phyloP scores from a whole-genome alignment of 2,888 invertebrate species.

The Limnephilus marmoratus region DNA sequence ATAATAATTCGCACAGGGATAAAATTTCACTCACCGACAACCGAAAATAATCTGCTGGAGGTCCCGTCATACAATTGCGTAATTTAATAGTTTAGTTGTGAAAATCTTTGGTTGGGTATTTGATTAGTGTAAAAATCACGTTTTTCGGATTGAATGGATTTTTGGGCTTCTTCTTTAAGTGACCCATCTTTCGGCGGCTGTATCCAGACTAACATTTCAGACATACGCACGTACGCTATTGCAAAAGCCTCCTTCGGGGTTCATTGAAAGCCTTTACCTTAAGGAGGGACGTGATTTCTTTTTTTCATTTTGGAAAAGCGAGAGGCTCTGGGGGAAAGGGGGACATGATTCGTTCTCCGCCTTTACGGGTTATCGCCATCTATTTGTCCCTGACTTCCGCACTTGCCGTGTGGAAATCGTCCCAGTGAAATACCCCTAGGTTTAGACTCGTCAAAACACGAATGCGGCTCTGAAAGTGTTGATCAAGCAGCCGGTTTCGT shows the following conservation, averaged over 20 bases:
- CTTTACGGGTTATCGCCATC: conserved; percentile 60
- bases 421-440: conserved; percentile 24
- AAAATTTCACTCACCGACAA: no score
- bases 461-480: neutral
- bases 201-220: conserved; percentile 7
- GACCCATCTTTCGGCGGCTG: neutral
- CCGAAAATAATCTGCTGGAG: neutral
- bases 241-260: conserved; percentile 31
- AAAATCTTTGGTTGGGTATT: neutral
- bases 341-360: conserved; percentile 60
- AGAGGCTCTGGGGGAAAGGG: conserved; percentile 25
- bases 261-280: conserved; percentile 55
- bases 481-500: neutral
- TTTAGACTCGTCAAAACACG: neutral
- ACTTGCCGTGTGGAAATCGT: neutral
- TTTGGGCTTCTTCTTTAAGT: neutral
- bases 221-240: conserved; percentile 35
- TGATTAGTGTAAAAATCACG: conserved; percentile 2
- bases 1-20: no score
- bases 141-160: neutral
- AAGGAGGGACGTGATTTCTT: conserved; percentile 53
- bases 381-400: conserved; percentile 59
- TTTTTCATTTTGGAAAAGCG: conserved; percentile 49
- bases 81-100: neutral
- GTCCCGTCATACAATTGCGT: neutral